A percentile compares a stretch with the other conserved stretches of the same genome.
These are phyloP conservation scores for Nyctereutes procyonoides DNA, from an alignment of 2,113 vertebrate species.

Conservation along the genomic window DNA sequence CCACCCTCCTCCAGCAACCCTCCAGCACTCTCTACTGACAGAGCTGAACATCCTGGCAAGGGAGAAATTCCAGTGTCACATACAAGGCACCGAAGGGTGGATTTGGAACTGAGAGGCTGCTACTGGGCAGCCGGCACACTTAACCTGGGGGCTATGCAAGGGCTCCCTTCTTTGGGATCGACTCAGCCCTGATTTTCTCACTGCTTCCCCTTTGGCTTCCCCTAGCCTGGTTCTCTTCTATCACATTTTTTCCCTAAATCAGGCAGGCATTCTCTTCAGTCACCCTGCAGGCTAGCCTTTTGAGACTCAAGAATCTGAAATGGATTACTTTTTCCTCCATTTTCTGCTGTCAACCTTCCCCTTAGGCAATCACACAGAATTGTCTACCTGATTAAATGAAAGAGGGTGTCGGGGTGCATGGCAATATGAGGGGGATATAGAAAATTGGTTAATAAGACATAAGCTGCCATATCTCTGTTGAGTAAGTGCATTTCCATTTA, in stretches of 20 bases:
- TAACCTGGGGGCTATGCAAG: no score
- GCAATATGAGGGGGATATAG: neutral
- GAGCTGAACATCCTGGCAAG: neutral
- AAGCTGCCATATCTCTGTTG: neutral
- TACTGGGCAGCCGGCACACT: neutral
- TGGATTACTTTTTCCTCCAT: neutral
- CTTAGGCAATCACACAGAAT: neutral
- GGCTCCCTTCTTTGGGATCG: neutral
- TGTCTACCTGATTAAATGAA: neutral
- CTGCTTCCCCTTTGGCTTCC: neutral
- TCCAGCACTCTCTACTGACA: no score
- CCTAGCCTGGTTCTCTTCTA: neutral
- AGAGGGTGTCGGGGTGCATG: neutral
- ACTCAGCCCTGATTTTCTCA: neutral
- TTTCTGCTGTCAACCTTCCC: neutral
- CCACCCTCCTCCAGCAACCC: neutral
- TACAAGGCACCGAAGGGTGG: neutral
- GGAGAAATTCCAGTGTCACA: neutral
- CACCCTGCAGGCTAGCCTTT: neutral
- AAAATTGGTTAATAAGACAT: neutral
- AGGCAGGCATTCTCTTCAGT: neutral
- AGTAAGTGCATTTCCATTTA: slow-evolving; percentile 24
- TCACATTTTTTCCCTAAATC: neutral
- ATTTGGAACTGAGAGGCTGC: neutral
- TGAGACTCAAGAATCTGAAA: neutral